phyloP scores from a whole-genome alignment of 1,140 invertebrate species.

The Pissodes strobi region DNA sequence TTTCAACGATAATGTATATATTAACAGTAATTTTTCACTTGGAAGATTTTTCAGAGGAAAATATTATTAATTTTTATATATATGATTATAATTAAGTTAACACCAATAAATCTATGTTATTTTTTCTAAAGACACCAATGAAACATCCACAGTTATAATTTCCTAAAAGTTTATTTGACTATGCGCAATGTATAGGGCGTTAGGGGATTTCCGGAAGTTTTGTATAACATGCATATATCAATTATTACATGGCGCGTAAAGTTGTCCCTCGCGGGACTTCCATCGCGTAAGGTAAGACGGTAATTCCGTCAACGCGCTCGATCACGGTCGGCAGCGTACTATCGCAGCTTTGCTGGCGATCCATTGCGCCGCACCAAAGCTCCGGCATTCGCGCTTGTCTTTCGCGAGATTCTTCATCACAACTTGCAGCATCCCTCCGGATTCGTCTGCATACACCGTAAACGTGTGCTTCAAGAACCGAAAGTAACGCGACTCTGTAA shows the following conservation, averaged over 20 bases:
- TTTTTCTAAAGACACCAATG: background rate
- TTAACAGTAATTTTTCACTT: background rate
- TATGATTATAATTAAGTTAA: background rate
- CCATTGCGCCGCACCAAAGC: slow-evolving; percentile 38
- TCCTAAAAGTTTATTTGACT: slow-evolving; percentile 4
- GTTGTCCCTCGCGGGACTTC: slow-evolving; percentile 14
- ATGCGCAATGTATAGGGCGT: background rate
- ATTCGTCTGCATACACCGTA: slow-evolving; percentile 27
- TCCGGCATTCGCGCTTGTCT: slow-evolving; percentile 37
- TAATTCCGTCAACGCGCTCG: slow-evolving; percentile 17
- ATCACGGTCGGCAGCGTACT: slow-evolving; percentile 43
- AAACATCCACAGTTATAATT: background rate
- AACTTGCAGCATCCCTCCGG: slow-evolving; percentile 32
- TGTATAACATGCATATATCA: background rate
- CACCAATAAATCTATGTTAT: background rate
- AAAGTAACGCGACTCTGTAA: slow-evolving; percentile 1
- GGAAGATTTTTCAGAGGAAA: background rate
- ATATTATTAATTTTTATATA: background rate
- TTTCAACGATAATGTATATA: background rate
- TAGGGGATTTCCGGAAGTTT: background rate
- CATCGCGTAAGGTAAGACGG: slow-evolving; percentile 11
- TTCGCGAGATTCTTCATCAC: slow-evolving; percentile 18
- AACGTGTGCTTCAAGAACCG: slow-evolving; percentile 5
- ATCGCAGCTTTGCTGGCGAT: slow-evolving; percentile 32
- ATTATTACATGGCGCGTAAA: slow-evolving; percentile 15